Base-by-base conservation (phyloP, 2,888 invertebrate genomes). In the Apotomis capreana region DNA sequence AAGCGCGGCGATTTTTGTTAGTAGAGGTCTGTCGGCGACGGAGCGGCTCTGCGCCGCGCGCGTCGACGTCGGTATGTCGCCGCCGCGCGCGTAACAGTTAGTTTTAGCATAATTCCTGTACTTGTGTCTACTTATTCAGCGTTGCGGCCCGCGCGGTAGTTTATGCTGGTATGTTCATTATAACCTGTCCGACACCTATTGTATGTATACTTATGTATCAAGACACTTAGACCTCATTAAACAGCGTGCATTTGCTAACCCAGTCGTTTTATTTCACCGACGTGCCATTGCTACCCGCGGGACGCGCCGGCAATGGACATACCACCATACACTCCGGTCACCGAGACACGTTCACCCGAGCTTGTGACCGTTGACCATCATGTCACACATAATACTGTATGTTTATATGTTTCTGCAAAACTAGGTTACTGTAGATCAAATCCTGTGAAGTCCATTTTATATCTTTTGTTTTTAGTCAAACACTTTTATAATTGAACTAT, bases 91-190 rank as follows among this genome's bases (percentile, higher is more conserved):
- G 69, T 44, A 55, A 57, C 60, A 54, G 36, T 58, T 68, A 68
- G 72, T 72, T 52, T 51, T 72, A 68, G 68, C 58, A 63, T 72
- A 72, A 62, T 63, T 68, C 68, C 72, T 68, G 63, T 72, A 63
- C 72, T 71, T 68, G 71, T 71, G 71, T 72, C 72, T 68, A 68
- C 63, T 63, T 68, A 72, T 63, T 68, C 68, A 73, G 77, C 55
- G 12, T 57, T 62, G 49, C 49, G 68, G 69, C 70, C 78, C 81
- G 80, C 81, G 82, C 80, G 78, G 65, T 61, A 54, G 59, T 76
- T 79, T 87, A 88, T 89, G 91, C 83, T 90, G 92, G 92, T 92
- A 92, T 92, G 92, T 92, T 89, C 91, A 90, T 88, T 85, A 78
- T 81, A 81, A 74, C 81, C 82, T 82, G 78, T 79, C 83, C 78